Conservation (phyloP, 2,797 vertebrate genomes). For the Coracias cyanogaster region DNA sequence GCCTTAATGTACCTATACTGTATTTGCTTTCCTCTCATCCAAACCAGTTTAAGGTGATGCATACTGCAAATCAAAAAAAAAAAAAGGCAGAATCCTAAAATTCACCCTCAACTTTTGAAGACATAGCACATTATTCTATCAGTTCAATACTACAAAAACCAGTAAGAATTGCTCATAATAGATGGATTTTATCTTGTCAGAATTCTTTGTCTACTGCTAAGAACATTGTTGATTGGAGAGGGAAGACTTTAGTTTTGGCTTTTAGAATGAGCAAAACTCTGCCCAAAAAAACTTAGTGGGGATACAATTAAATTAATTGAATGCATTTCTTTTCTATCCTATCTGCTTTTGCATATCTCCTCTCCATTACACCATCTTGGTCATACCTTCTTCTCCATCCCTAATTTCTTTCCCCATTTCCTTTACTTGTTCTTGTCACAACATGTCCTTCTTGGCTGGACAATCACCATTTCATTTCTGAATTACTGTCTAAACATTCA, state of each 20-base stretch:
- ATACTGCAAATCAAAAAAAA: neutral
- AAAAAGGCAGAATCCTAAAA: neutral
- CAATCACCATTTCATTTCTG: neutral
- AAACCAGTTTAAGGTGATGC: neutral
- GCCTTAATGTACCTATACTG: neutral
- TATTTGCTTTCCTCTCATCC: neutral
- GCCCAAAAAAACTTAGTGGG: neutral
- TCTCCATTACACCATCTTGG: neutral
- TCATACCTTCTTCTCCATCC: neutral
- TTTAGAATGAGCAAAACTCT: neutral
- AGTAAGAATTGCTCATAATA: neutral
- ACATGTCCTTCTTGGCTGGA: neutral
- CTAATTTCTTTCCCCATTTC: neutral
- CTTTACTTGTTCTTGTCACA: neutral
- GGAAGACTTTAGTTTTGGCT: neutral
- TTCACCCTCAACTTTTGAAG: neutral
- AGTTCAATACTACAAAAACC: no score
- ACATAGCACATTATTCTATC: neutral
- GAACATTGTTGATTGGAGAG: neutral
- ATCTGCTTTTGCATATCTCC: neutral
- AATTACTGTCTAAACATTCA: neutral
- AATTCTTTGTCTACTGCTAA: neutral
- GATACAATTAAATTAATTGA: neutral
- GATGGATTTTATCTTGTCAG: neutral
- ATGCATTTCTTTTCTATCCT: neutral